Conservation (phyloP, 2,113 vertebrate species). For the Notiomystis cincta region DNA sequence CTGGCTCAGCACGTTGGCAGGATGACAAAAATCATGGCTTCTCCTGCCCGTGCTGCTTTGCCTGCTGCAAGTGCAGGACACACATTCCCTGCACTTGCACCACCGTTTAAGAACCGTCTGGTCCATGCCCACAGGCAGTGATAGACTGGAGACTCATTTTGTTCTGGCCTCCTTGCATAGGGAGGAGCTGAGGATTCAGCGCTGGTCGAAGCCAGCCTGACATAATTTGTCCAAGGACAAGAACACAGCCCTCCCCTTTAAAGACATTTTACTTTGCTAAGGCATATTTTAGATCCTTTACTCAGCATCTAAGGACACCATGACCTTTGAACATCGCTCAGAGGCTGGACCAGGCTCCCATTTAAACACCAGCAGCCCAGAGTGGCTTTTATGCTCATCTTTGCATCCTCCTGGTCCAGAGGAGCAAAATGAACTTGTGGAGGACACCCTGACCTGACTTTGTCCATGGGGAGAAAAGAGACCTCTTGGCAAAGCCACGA, state of each 20-base stretch:
- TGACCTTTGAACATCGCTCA: not conserved
- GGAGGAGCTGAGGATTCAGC: not conserved
- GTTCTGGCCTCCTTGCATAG: not conserved
- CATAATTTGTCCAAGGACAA: not conserved
- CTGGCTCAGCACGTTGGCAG: not conserved
- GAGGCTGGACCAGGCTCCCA: not conserved
- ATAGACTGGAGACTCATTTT: not conserved
- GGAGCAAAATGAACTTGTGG: not conserved
- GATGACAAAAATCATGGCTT: not conserved
- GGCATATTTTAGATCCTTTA: not conserved
- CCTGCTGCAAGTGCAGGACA: not conserved
- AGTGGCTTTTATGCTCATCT: not conserved
- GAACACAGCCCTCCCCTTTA: not conserved
- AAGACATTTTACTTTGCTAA: not conserved
- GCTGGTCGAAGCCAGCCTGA: not conserved
- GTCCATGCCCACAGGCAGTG: not conserved
- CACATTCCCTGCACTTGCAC: not conserved
- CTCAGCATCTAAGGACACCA: not conserved
- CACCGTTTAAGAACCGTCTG: accelerated
- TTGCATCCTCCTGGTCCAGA: accelerated
- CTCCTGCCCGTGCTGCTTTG: not conserved
- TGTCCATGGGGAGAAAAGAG: not conserved
- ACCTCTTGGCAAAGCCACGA: not conserved
- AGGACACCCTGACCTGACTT: not conserved
- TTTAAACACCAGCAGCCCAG: not conserved